Evolutionary conservation across 2,797 vertebrate genomes (phyloP), one percentile per base, ranked within the genome.

Genomic region (Sebastolobus alascanus): DNA sequence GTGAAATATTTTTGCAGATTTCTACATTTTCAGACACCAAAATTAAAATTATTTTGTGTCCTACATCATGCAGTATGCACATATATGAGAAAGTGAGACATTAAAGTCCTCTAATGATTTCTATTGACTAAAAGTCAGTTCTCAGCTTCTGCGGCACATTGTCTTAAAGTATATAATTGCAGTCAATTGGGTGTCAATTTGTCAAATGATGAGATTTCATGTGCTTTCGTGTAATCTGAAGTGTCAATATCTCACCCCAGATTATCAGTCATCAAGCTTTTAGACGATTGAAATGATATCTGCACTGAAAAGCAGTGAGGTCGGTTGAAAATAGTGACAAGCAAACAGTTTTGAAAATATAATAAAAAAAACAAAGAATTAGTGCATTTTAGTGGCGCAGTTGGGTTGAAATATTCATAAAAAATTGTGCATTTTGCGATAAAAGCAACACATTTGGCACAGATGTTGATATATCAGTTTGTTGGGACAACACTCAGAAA

Each of bases 191-290:
- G 16, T 20, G 16, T 66, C 11, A 1, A 2, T 5, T 29, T 54
- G n/a, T 61, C 56, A 37, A 18, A 35, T 29, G 35, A 35, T 29
- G 68, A 38, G 9, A 33, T 8, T 50, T 18, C 5, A 31, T 31
- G 16, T 40, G 0, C 0, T 63, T 52, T 27, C 0, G 0, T n/a
- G 3, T 14, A n/a, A 27, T 56, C 1, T 22, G 22, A 50, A 50
- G 46, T 50, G 0, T 60, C 38, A 55, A n/a, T 18, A 5, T 25
- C 6, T 58, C 25, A 37, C 5, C 3, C 18, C 50, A 67, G 65
- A 50, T 38, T 50, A 67, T n/a, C 65, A 29, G 18, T 12, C 66
- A 54, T 27, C 40, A 33, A 3, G 4, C 25, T 69, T 11, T 40
- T 14, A 5, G 5, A 8, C 1, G 35, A 40, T 1, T 22, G 0